phyloP scores from a whole-genome alignment of 2,888 invertebrate species.

The Campaea margaritaria region DNA sequence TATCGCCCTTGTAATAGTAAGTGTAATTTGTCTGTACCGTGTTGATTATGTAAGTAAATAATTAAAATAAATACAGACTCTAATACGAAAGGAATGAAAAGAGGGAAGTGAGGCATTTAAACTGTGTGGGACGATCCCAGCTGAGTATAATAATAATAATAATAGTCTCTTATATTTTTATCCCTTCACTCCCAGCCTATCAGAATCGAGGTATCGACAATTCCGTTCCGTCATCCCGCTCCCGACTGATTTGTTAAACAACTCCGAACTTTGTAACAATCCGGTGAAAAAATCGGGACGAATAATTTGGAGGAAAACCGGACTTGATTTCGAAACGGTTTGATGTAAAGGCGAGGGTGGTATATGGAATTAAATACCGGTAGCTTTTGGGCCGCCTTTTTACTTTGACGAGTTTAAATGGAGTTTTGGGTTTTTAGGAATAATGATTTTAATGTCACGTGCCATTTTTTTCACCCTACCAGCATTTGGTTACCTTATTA shows the following conservation, averaged over 20 bases:
- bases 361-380: constrained; percentile 14
- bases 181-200: constrained; percentile 3
- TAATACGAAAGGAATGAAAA: too few relatives aligned
- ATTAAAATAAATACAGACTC: too few relatives aligned
- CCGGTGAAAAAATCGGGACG: constrained; percentile 31
- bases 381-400: background rate
- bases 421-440: background rate
- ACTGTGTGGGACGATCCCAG: too few relatives aligned
- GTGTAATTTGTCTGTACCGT: too few relatives aligned
- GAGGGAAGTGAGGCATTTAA: too few relatives aligned
- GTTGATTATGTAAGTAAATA: too few relatives aligned
- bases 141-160: background rate
- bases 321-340: constrained; percentile 8
- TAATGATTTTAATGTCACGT: too few relatives aligned
- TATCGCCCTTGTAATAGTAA: too few relatives aligned
- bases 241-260: constrained; percentile 54
- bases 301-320: constrained; percentile 19
- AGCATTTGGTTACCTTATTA: too few relatives aligned
- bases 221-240: constrained; percentile 36
- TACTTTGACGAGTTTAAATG: constrained; percentile 1
- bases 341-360: constrained; percentile 1
- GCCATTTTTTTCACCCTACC: too few relatives aligned
- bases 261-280: constrained; percentile 39
- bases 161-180: background rate
- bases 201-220: constrained; percentile 25